phyloP scores from a whole-genome alignment of 2,888 invertebrate genomes.

The Ellobium chinense region DNA sequence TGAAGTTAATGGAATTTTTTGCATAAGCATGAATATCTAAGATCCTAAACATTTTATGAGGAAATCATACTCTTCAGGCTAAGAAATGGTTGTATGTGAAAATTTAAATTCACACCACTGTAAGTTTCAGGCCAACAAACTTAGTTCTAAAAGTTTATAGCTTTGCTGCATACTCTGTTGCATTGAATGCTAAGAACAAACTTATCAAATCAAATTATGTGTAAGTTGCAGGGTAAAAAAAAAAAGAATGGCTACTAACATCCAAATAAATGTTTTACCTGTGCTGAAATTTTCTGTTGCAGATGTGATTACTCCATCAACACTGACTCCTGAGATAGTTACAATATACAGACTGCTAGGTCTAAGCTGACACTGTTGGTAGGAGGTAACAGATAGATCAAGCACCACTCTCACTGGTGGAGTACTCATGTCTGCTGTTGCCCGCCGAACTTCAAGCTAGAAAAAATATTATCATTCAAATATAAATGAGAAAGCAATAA shows the following conservation, averaged over 20 bases:
- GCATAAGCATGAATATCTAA: too few relatives aligned
- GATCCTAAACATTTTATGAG: too few relatives aligned
- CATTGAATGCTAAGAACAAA: too few relatives aligned
- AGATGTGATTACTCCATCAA: neutral
- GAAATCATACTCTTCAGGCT: too few relatives aligned
- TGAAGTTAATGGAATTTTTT: too few relatives aligned
- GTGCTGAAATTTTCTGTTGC: slow-evolving; percentile 25
- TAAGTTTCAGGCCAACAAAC: too few relatives aligned
- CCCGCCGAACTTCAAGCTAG: slow-evolving; percentile 30
- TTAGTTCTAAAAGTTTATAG: too few relatives aligned
- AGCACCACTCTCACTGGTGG: slow-evolving; percentile 14
- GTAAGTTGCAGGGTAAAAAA: neutral
- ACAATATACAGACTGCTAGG: slow-evolving; percentile 89
- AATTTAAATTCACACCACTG: too few relatives aligned
- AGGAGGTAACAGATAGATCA: neutral
- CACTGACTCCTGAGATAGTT: slow-evolving; percentile 83
- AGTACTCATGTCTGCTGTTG: slow-evolving; percentile 6
- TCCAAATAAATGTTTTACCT: too few relatives aligned
- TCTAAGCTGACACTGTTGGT: slow-evolving; percentile 80
- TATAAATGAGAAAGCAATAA: neutral
- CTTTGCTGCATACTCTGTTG: too few relatives aligned
- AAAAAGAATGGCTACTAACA: neutral
- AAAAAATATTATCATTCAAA: neutral
- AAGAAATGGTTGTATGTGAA: too few relatives aligned
- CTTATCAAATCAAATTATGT: too few relatives aligned